These are phyloP conservation scores for Mustela lutreola DNA, from an alignment of 2,113 vertebrate species.

Conservation along the genomic window DNA sequence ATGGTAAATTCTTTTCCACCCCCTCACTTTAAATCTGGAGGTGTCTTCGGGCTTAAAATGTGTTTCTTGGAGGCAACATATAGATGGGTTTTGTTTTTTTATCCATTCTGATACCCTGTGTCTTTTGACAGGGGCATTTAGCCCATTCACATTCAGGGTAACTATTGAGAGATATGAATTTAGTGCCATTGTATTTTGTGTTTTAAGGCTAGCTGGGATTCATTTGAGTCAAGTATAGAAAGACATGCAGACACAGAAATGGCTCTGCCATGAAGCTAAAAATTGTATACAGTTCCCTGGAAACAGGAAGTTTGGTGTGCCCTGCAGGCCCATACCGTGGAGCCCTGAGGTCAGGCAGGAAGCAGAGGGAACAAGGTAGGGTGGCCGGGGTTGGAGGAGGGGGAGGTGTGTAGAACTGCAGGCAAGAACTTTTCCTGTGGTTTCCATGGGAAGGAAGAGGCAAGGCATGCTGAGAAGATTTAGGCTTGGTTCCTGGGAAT, in stretches of 20 bases:
- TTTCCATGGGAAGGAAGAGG: background rate
- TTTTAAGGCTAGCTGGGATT: background rate
- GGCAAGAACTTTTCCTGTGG: background rate
- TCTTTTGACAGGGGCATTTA: no score
- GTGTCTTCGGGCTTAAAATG: no score
- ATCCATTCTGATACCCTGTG: no score
- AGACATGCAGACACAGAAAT: background rate
- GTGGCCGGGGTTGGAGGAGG: background rate
- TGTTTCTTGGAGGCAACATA: no score
- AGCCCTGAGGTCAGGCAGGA: background rate
- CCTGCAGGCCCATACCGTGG: rapidly evolving
- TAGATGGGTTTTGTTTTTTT: no score
- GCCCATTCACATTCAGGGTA: no score
- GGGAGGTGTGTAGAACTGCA: background rate
- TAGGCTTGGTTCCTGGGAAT: background rate
- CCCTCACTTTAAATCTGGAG: no score
- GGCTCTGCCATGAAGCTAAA: background rate
- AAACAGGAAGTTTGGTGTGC: background rate
- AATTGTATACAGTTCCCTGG: background rate
- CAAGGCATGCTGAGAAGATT: background rate
- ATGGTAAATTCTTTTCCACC: no score
- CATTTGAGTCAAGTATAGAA: background rate
- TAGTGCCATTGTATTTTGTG: background rate
- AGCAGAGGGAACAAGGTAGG: background rate
- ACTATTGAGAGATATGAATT: no score